These are phyloP conservation scores for Atlantisia rogersi DNA, from an alignment of 2,113 vertebrate genomes.

Conservation along the genomic window DNA sequence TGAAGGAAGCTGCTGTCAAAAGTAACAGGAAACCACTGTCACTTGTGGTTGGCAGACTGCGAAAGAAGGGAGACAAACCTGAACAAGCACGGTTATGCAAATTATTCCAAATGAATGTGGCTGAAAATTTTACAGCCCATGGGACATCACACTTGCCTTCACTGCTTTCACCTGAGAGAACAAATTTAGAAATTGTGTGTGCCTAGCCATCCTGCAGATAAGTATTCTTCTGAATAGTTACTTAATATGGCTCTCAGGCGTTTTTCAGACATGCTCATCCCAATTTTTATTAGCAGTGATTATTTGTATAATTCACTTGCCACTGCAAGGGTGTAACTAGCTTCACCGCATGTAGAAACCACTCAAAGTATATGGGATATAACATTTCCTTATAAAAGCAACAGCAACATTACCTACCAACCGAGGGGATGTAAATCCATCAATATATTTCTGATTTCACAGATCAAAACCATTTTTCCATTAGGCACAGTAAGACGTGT, in stretches of 20 bases:
- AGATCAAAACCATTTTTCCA: background rate
- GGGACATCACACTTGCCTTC: background rate
- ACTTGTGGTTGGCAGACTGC: background rate
- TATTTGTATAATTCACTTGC: background rate
- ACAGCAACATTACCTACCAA: background rate
- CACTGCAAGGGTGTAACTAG: background rate
- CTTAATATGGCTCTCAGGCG: background rate
- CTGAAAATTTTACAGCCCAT: background rate
- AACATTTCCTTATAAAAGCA: background rate
- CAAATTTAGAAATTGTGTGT: background rate
- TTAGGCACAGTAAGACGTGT: background rate
- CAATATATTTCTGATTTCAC: background rate
- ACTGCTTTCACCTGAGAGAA: background rate
- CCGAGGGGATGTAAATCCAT: background rate
- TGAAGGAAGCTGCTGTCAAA: conserved; percentile 29
- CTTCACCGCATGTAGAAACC: background rate
- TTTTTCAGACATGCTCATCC: background rate
- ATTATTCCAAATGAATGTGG: accelerated
- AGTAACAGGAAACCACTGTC: background rate
- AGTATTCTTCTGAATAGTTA: background rate
- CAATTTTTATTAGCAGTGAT: background rate
- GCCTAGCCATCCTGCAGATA: background rate
- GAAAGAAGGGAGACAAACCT: background rate
- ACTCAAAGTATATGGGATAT: background rate
- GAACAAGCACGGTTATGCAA: accelerated